A percentile compares a stretch with the other conserved stretches of the same genome.
Evolutionary conservation across 2,797 vertebrate species (phyloP).

Genomic region (Telmatherina bonti): DNA sequence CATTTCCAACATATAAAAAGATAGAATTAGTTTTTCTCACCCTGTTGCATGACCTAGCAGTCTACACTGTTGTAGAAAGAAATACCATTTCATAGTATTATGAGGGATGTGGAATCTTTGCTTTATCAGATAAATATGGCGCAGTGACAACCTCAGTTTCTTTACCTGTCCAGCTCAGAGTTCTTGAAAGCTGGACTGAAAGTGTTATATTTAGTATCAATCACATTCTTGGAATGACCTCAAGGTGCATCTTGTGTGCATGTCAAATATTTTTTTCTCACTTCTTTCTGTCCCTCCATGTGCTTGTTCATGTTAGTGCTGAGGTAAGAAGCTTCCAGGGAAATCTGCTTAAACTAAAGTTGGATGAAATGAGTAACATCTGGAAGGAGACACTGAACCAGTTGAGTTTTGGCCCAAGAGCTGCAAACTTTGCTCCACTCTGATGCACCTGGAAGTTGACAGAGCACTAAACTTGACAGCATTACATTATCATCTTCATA

Average conservation of each 20-base stretch:
- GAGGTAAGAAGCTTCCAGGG: conserved; percentile 66
- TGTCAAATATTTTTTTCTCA: conserved; percentile 57
- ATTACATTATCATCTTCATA: conserved; percentile 48
- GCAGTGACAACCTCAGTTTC: conserved; percentile 57
- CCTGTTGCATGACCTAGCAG: conserved; percentile 33
- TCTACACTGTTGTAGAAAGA: conserved; percentile 46
- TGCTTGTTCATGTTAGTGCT: conserved; percentile 60
- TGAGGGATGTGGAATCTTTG: conserved; percentile 60
- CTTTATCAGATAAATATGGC: conserved; percentile 56
- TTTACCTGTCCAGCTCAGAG: conserved; percentile 47
- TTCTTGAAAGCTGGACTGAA: conserved; percentile 50
- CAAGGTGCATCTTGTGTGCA: conserved; percentile 48
- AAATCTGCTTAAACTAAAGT: conserved; percentile 65
- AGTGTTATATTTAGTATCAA: conserved; percentile 58
- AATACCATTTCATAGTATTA: conserved; percentile 61
- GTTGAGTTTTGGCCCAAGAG: conserved; percentile 38
- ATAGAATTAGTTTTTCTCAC: conserved; percentile 31
- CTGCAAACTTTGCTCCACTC: conserved; percentile 12
- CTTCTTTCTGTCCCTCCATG: conserved; percentile 35
- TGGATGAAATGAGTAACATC: conserved; percentile 59
- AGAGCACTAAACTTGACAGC: conserved; percentile 47
- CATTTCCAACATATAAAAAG: conserved; percentile 50
- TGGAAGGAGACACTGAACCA: conserved; percentile 54
- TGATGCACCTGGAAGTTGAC: conserved; percentile 35
- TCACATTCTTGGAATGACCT: conserved; percentile 58